Evolutionary conservation across 2,888 invertebrate genomes (phyloP).

Genomic region (Caenorhabditis sinica): DNA sequence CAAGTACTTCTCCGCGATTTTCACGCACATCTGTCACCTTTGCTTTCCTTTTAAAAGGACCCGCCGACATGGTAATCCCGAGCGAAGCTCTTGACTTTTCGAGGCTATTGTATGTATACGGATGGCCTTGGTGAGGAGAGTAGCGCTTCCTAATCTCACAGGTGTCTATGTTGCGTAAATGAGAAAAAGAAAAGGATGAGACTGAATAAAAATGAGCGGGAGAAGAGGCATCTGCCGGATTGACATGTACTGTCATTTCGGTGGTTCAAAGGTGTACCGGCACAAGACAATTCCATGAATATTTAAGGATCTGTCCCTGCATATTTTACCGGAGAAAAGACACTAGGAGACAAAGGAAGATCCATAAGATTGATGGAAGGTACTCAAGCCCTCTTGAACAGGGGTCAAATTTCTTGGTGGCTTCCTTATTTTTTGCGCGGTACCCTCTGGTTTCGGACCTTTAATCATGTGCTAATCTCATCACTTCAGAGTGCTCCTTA

Average conservation of each 20-base stretch:
- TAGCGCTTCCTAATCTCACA: conserved; percentile 45
- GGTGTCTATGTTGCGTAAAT: conserved; percentile 61
- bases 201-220: background rate
- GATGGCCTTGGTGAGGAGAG: conserved; percentile 34
- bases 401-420: conserved; percentile 36
- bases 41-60: conserved; percentile 6
- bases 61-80: conserved; percentile 47
- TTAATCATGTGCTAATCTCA: conserved; percentile 66
- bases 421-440: conserved; percentile 17
- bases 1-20: conserved; percentile 20
- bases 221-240: conserved; percentile 14
- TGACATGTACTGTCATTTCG: conserved; percentile 28
- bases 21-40: conserved; percentile 43
- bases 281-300: conserved; percentile 56
- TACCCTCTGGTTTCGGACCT: conserved; percentile 20
- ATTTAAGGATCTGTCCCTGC: conserved; percentile 45
- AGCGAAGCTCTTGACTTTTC: conserved; percentile 54
- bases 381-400: conserved; percentile 17
- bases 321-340: conserved; percentile 37
- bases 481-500: conserved; percentile 27
- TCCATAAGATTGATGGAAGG: conserved; percentile 57
- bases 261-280: conserved; percentile 58
- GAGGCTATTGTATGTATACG: conserved; percentile 5
- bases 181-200: conserved; percentile 4
- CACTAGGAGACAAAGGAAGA: conserved; percentile 42